A percentile compares a stretch with the other conserved stretches of the same genome.
phyloP scores from a whole-genome alignment of 2,113 vertebrate genomes.

The Callorhinus ursinus region DNA sequence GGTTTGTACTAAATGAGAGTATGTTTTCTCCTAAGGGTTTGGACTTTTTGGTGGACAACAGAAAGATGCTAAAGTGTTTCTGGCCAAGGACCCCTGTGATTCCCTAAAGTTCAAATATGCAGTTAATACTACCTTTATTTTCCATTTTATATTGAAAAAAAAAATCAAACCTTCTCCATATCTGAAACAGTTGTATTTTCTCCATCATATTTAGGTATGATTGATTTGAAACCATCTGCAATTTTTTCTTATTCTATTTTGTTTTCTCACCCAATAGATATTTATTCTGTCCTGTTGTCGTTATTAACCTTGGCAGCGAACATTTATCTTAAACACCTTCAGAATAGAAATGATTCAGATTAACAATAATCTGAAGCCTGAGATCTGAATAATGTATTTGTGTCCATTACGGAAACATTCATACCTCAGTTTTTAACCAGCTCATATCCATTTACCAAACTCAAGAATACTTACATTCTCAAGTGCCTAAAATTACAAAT shows the following conservation, averaged over 20 bases:
- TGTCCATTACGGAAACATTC: slow-evolving; percentile 11
- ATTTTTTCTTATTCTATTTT: slow-evolving; percentile 36
- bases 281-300: slow-evolving; percentile 37
- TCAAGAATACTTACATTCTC: background rate
- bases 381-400: background rate
- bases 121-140: slow-evolving; percentile 7
- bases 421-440: background rate
- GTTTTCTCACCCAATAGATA: slow-evolving; percentile 33
- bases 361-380: background rate
- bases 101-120: background rate
- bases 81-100: background rate
- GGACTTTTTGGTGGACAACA: background rate
- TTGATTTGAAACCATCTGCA: background rate
- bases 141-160: background rate
- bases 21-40: background rate
- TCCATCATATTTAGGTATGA: background rate
- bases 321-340: slow-evolving; percentile 40
- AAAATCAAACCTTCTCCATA: background rate
- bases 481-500: slow-evolving; percentile 10
- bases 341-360: slow-evolving; percentile 44
- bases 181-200: background rate
- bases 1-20: background rate
- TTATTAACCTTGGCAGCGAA: slow-evolving; percentile 52
- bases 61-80: background rate
- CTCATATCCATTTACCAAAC: background rate